Base-by-base conservation (phyloP, 1,140 invertebrate genomes). In the Ceratosolen solmsi region DNA sequence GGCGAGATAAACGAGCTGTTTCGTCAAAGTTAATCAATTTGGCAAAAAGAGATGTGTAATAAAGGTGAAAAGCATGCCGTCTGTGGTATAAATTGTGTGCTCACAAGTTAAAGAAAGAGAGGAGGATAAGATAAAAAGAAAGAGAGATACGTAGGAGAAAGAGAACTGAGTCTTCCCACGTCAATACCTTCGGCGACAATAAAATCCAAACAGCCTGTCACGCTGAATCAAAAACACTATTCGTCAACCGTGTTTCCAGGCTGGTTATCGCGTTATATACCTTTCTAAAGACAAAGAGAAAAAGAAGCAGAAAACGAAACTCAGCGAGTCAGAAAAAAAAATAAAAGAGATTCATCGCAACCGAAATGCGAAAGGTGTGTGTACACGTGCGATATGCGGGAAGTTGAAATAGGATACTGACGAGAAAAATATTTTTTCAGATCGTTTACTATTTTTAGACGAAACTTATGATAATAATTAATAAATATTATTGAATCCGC, bases 21-120 rank as follows among this genome's bases (percentile, higher is more conserved):
- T 60, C 46, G 46, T 63, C 76, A 78, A 78, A 78, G 76, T 78
- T 78, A 78, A 78, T 78, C 60, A 78, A 78, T 78, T 78, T 78
- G 9, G 46, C 30, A 78, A 78, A 70, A 70, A 68, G 33, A 79
- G 68, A 46, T 60, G 78, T 79, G 68, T 33, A 79, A 79, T 79
- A 72, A 71, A 79, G n/a, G 76, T 30, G 76, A 81, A 86, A 80
- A 85, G 80, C 80, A 77, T 65, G 58, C 75, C 80, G 77, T 56
- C 54, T 56, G 36, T 41, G 54, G 41, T 54, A 68, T 78, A 78
- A 68, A 78, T 78, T 25, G 63, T 56, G 22, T 11, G 70, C 22
- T 25, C 27, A 27, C 38, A 36, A 36, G 56, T 33, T 7, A 76
- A 30, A 65, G 41, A 65, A 25, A 36, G 36, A 33, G 49, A 56